phyloP scores from a whole-genome alignment of 2,797 vertebrate species.

The Champsocephalus esox region DNA sequence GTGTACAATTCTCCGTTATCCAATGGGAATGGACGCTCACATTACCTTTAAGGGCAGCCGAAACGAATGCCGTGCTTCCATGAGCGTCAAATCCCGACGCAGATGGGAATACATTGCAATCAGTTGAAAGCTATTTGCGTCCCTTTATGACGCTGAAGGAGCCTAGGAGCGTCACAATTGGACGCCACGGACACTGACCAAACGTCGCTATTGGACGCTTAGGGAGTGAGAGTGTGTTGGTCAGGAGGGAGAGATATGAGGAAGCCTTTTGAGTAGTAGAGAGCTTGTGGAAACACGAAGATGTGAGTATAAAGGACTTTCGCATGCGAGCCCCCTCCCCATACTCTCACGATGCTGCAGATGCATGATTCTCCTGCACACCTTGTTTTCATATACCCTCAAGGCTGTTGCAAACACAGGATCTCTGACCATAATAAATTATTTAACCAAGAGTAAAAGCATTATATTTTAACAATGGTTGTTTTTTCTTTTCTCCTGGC shows the following conservation, averaged over 20 bases:
- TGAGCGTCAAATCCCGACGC: too few species aligned
- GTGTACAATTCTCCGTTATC: too few species aligned
- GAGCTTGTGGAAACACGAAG: constrained; percentile 32
- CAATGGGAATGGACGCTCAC: too few species aligned
- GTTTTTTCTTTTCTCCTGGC: not conserved
- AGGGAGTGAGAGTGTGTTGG: too few species aligned
- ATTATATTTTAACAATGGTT: constrained; percentile 2
- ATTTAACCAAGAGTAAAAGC: constrained; percentile 38
- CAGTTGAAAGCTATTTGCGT: too few species aligned
- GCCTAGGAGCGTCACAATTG: too few species aligned
- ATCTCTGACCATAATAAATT: constrained; percentile 37
- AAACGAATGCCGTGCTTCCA: too few species aligned
- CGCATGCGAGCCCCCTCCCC: constrained; percentile 6
- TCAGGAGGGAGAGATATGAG: not conserved
- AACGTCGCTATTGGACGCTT: too few species aligned
- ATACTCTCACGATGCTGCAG: not conserved
- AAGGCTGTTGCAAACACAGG: constrained; percentile 41
- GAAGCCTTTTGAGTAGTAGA: constrained; percentile 8
- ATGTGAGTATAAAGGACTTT: constrained; percentile 24
- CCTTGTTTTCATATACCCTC: constrained; percentile 22
- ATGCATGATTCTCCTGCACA: constrained; percentile 25
- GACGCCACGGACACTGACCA: too few species aligned
- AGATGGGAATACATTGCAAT: too few species aligned
- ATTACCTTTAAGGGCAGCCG: too few species aligned
- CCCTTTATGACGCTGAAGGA: too few species aligned